Evolutionary conservation across 2,888 invertebrate species (phyloP).

Genomic region (Salticus scenicus): DNA sequence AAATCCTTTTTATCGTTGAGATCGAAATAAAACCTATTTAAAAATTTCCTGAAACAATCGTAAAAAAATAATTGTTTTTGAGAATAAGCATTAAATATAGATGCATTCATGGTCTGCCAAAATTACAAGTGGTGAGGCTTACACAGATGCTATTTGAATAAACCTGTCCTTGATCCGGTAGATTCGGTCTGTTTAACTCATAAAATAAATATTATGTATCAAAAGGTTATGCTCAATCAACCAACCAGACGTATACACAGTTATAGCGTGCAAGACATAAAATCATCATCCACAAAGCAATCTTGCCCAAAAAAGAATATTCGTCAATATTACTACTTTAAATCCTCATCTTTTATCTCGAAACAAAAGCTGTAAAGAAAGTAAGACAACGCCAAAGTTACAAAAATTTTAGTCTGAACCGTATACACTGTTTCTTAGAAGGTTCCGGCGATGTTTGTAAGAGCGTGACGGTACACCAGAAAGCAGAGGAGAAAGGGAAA

Average conservation of each 20-base stretch:
- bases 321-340: not conserved
- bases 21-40: too few species aligned
- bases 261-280: not conserved
- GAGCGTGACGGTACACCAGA: slow-evolving; percentile 39
- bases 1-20: too few species aligned
- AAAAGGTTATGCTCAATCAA: slow-evolving; percentile 1
- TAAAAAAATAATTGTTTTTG: too few species aligned
- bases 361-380: slow-evolving; percentile 39
- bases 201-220: not conserved
- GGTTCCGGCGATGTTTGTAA: slow-evolving; percentile 32
- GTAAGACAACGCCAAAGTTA: slow-evolving; percentile 24
- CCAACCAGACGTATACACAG: not conserved
- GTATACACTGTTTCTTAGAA: slow-evolving; percentile 48
- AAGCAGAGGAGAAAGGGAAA: slow-evolving; percentile 9
- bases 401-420: slow-evolving; percentile 31
- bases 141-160: not conserved
- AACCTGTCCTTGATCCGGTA: not conserved
- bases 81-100: too few species aligned
- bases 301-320: not conserved
- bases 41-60: too few species aligned
- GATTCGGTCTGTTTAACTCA: slow-evolving; percentile 6
- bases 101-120: too few species aligned
- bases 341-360: slow-evolving; percentile 36
- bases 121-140: too few species aligned
- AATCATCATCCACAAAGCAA: not conserved